phyloP scores from a whole-genome alignment of 2,888 invertebrate species.

The Cheilosia pagana region DNA sequence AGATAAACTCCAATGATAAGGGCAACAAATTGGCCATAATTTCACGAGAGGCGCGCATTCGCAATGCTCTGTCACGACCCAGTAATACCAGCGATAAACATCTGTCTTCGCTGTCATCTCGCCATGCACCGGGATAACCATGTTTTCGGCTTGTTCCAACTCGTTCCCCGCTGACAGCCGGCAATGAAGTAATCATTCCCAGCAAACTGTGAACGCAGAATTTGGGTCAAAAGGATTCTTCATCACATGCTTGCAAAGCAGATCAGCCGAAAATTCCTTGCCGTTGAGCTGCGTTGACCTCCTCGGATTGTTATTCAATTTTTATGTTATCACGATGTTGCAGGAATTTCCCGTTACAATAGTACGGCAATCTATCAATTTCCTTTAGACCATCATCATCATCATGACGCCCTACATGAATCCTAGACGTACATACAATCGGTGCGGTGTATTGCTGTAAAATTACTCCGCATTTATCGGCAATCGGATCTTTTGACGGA shows the following conservation, averaged over 20 bases:
- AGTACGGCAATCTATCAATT: slow-evolving; percentile 68
- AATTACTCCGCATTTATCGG: slow-evolving; percentile 70
- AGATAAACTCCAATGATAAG: slow-evolving; percentile 49
- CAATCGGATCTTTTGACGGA: slow-evolving; percentile 70
- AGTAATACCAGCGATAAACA: slow-evolving; percentile 48
- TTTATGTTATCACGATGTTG: slow-evolving; percentile 63
- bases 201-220: neutral
- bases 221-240: slow-evolving; percentile 64
- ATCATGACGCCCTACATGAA: slow-evolving; percentile 73
- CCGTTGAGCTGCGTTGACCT: slow-evolving; percentile 46
- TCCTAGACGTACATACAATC: slow-evolving; percentile 37
- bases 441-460: slow-evolving; percentile 43
- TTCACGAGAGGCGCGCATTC: slow-evolving; percentile 20
- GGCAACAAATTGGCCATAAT: slow-evolving; percentile 58
- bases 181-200: slow-evolving; percentile 58
- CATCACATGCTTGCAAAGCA: slow-evolving; percentile 27
- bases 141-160: slow-evolving; percentile 48
- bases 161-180: slow-evolving; percentile 42
- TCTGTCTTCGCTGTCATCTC: slow-evolving; percentile 58
- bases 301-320: slow-evolving; percentile 66
- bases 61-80: slow-evolving; percentile 16
- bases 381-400: slow-evolving; percentile 53
- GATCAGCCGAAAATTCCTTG: slow-evolving; percentile 39
- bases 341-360: slow-evolving; percentile 67
- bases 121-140: slow-evolving; percentile 8